A percentile compares a stretch with the other conserved stretches of the same genome.
These are phyloP conservation scores for Drosophila simulans DNA, from an alignment of 1,140 invertebrate genomes.

Conservation along the genomic window DNA sequence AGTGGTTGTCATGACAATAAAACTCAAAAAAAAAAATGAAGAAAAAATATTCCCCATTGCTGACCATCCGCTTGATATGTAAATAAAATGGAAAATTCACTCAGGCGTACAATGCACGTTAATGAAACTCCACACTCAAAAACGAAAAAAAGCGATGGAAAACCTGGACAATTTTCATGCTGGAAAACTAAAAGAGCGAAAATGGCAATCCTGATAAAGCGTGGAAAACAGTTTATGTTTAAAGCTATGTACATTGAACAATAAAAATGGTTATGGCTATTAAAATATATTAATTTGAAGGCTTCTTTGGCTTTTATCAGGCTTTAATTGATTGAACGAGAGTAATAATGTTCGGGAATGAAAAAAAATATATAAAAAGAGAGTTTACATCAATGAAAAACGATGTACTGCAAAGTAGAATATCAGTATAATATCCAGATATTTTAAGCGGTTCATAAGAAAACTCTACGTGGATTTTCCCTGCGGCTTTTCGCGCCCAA, in stretches of 20 bases:
- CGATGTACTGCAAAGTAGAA: too few relatives aligned
- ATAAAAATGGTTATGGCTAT: too few relatives aligned
- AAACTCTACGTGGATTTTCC: background rate
- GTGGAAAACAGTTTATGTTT: background rate
- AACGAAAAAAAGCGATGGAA: constrained; percentile 10
- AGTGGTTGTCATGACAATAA: constrained; percentile 60
- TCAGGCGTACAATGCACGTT: constrained; percentile 57
- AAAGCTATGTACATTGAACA: background rate
- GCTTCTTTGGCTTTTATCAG: too few relatives aligned
- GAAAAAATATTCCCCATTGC: constrained; percentile 4
- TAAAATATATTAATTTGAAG: too few relatives aligned
- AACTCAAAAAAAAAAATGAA: background rate
- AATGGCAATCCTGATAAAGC: background rate
- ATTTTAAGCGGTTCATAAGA: background rate
- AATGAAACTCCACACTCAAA: constrained; percentile 45
- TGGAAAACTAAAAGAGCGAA: constrained; percentile 9
- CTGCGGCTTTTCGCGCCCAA: constrained; percentile 12
- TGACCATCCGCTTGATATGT: constrained; percentile 27
- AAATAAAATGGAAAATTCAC: constrained; percentile 66
- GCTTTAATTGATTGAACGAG: too few relatives aligned
- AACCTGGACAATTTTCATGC: constrained; percentile 1
- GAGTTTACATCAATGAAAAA: too few relatives aligned
- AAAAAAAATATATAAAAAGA: too few relatives aligned
- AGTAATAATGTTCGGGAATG: too few relatives aligned
- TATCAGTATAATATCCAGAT: too few relatives aligned